Evolutionary conservation across 2,113 vertebrate species (phyloP).

Genomic region (Nothoprocta perdicaria): DNA sequence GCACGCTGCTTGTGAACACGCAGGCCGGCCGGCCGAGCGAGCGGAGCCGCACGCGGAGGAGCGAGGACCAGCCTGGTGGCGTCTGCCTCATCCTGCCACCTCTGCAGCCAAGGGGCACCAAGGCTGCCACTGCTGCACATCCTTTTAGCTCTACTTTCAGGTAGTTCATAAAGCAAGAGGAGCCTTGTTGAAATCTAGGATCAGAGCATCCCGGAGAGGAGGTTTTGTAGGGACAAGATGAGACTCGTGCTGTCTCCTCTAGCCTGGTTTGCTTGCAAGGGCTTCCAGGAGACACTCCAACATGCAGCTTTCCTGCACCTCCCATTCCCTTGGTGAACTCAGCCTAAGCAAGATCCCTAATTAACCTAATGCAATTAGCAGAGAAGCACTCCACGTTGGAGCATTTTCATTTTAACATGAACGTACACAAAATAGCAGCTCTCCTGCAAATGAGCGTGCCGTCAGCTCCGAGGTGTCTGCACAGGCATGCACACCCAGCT

Average conservation of each 20-base stretch:
- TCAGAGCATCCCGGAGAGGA: not conserved
- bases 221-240: not conserved
- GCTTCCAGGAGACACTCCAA: not conserved
- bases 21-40: rapidly evolving
- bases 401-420: not conserved
- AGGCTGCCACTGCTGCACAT: not conserved
- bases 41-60: rapidly evolving
- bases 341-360: not conserved
- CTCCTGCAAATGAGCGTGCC: not conserved
- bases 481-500: not conserved
- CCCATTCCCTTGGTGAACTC: not conserved
- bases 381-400: not conserved
- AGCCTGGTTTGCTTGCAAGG: not conserved
- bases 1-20: rapidly evolving
- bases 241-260: not conserved
- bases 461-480: not conserved
- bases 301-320: not conserved
- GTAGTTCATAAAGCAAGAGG: not conserved
- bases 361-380: constrained; percentile 34
- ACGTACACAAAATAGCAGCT: not conserved
- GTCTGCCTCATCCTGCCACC: rapidly evolving
- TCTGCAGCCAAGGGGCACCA: not conserved
- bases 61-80: not conserved
- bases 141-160: not conserved
- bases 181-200: not conserved